Evolutionary conservation across 2,113 vertebrate species (phyloP), one percentile per base, ranked within the genome.

Genomic region (Phocoena sinus): DNA sequence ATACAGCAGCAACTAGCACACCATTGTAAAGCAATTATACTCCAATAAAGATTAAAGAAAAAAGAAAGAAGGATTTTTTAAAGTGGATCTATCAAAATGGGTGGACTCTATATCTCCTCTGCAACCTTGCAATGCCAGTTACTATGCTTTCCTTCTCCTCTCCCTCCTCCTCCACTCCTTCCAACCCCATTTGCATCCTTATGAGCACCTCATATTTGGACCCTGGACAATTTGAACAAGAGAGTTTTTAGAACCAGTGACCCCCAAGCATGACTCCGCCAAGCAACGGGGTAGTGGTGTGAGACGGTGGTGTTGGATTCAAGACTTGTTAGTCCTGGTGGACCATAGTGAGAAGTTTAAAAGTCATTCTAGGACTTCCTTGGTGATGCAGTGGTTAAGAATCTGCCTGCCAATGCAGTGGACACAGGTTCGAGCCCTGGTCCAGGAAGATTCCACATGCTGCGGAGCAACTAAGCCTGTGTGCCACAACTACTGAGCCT

Each of bases 181-280:
- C 31, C 33, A 65, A 17, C 12, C 10, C 26, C 10, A 4, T 53
- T 9, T 15, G 4, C 6, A 62, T 12, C 28, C 7, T n/a, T 41
- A 65, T 3, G 6, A 12, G 36, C 15, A 73, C 11, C 26, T 89
- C 33, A 14, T 41, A 6, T 93, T 73, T 84, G 47, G 47, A 67
- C 38, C 58, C 25, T 62, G 58, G 58, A 88, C 3, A 84, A 44
- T 38, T 28, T 44, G 33, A 41, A 88, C 0, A 20, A 79, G 26
- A 79, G 33, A 71, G 38, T 83, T 89, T 93, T n/a, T 87, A 12
- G 12, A 83, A 77, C 76, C 17, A 90, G 17, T 33, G 90, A 23
- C 12, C 9, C 2, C 25, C n/a, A 80, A 62, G 25, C 36, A 31
- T 18, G 31, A 73, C 33, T 38, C 6, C 1, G 4, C 56, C 44